Conservation (phyloP, 2,113 vertebrate genomes). For the Hemiscyllium ocellatum region DNA sequence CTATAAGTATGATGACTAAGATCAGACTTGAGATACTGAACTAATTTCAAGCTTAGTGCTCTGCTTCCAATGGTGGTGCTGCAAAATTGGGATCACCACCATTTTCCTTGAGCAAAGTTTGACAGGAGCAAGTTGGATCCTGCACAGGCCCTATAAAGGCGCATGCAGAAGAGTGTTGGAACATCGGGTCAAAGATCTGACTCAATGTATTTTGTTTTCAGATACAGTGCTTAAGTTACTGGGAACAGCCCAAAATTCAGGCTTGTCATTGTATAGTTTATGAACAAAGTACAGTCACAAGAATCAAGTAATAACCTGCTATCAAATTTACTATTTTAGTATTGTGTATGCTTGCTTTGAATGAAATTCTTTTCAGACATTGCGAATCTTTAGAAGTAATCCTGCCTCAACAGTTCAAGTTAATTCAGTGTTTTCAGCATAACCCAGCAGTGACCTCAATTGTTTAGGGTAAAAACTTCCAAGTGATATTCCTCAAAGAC, state of each 20-base stretch:
- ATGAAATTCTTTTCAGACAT: background rate
- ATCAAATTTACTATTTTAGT: background rate
- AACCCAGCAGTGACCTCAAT: background rate
- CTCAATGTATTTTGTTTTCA: background rate
- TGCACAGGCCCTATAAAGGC: background rate
- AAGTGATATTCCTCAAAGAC: background rate
- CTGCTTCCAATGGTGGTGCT: background rate
- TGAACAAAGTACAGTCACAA: background rate
- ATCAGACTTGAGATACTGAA: background rate
- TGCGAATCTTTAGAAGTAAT: background rate
- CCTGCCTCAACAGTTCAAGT: background rate
- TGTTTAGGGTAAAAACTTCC: background rate
- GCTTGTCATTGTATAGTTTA: background rate
- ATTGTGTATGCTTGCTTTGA: background rate
- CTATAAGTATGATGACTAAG: background rate
- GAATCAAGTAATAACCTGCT: background rate
- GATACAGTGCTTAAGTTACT: background rate
- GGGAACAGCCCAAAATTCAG: background rate
- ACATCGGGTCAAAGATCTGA: background rate
- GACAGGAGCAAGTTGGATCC: background rate
- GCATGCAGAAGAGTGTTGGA: background rate
- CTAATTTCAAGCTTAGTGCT: background rate
- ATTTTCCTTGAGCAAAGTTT: background rate
- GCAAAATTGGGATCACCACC: background rate
- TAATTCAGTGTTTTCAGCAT: background rate